Percentiles rank a stretch among this genome's conserved stretches.
phyloP scores from a whole-genome alignment of 2,113 vertebrate species.

The Porphyrio hochstetteri region DNA sequence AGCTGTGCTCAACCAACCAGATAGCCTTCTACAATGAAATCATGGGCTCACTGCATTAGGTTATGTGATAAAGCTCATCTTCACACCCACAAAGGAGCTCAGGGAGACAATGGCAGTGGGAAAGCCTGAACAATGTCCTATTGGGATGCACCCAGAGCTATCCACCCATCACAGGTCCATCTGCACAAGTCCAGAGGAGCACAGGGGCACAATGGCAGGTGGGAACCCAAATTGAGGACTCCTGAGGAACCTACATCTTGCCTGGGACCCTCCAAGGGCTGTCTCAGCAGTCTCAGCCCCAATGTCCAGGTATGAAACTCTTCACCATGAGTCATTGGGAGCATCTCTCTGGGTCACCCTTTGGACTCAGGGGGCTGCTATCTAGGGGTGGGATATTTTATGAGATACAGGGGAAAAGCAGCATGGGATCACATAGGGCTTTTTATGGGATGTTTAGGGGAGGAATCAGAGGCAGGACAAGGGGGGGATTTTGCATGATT shows the following conservation, averaged over 20 bases:
- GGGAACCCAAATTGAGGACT: background rate
- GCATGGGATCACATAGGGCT: background rate
- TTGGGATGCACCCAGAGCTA: background rate
- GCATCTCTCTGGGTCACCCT: background rate
- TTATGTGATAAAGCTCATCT: background rate
- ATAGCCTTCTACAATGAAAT: background rate
- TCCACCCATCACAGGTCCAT: background rate
- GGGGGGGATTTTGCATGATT: background rate
- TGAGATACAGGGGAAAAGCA: background rate
- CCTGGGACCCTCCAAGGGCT: background rate
- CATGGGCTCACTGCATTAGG: background rate
- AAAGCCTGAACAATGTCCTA: background rate
- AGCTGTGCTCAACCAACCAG: background rate
- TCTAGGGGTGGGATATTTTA: background rate
- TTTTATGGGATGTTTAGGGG: background rate
- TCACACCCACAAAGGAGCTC: background rate
- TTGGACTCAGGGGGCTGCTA: background rate
- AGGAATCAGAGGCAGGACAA: background rate
- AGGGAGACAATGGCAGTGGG: background rate
- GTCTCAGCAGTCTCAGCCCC: background rate
- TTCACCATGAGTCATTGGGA: background rate
- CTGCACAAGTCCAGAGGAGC: background rate
- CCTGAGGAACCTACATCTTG: background rate
- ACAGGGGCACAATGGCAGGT: background rate
- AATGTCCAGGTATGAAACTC: background rate